Base-by-base conservation (phyloP, 2,888 invertebrate species). In the Xanthostigma xanthostigma region DNA sequence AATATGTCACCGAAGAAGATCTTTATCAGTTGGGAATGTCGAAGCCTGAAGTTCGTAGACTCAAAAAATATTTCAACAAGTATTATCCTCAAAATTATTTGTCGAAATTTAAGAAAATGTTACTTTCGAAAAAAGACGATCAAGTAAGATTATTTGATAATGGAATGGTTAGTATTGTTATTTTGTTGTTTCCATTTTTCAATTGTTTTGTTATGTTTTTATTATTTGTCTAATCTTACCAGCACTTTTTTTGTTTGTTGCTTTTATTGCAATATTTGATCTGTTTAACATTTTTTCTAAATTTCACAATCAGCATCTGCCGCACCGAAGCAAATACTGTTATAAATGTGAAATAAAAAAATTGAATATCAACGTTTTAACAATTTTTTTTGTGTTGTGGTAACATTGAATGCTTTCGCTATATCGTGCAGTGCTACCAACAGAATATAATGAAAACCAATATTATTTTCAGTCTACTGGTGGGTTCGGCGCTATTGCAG, bases 1-100 rank as follows among this genome's bases (percentile, higher is more conserved):
- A 95, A 69, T 96, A 91, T 74, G 94, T 95, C 44, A 84, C 87
- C 38, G 91, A 90, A 60, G 89, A 92, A 59, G 97, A 98, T 68
- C 72, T 97, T 53, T 73, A 77, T 48, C 86, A 88, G 57, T 84
- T 98, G 60, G 96, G 96, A 12, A 83, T 95, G 75, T 89, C 92
- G 12, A 86, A 86, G 60, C 95, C 96, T 33, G 97, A 98, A 71
- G 91, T 94, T 71, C 78, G 96, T 51, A 76, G 96, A 49, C 78
- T 96, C 55, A 87, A 91, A 62, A 95, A 95, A 68, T 90, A 84
- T 64, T 96, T 91, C 64, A 85, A 90, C 53, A 93, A 90, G 66
- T 88, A 92, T 66, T 93, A 85, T 64, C 93, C 94, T 0, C 91
- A 93, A 63, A 91, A 91, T 55, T 93, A 94, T 63, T 72, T 95